Base-by-base conservation (phyloP, 2,113 vertebrate species). In the Rhinolophus ferrumequinum region DNA sequence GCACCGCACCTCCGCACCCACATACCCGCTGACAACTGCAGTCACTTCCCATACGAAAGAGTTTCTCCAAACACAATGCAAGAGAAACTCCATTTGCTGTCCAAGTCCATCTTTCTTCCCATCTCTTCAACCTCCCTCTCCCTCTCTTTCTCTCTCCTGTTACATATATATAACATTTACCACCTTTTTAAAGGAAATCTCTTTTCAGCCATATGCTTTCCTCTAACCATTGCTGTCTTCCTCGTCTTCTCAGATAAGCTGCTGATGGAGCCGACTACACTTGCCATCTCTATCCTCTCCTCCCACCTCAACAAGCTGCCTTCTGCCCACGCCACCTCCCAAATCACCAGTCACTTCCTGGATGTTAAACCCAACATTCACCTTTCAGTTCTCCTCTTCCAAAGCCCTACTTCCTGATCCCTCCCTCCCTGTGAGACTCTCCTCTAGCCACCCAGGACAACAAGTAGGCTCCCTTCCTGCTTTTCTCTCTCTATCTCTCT, bases 271-370 rank as follows among this genome's bases (percentile, higher is more conserved):
- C 16, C 26, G 56, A 12, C 16, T 12, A 8, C 21, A 3, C 75
- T 56, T 26, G 10, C 0, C 1, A 0, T 47, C 60, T 16, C 81
- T 2, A 24, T 76, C 62, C 90, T 15, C 4, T 0, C 38, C 35
- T n/a, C 72, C 75, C 82, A 56, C 92, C 92, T n/a, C 64, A 58
- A 41, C 72, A 52, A 0, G 1, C n/a, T 38, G 81, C 73, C 81
- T 81, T 35, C 58, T 75, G 82, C 92, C 81, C 81, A 76, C 52
- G 22, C 60, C 44, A 15, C 73, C 60, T 75, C 82, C 50, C 50
- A 47, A 86, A 90, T 67, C 64, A n/a, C 67, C 75, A 30, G 11
- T 8, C 62, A 70, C 52, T 70, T 70, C 69, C 35, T 38, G 33
- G 70, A 41, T 58, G 79, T 54, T 28, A 52, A 92, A 64, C 22